Evolutionary conservation across 2,888 invertebrate species (phyloP), one percentile per base, ranked within the genome.

Genomic region (Himalopsyche tibetana): DNA sequence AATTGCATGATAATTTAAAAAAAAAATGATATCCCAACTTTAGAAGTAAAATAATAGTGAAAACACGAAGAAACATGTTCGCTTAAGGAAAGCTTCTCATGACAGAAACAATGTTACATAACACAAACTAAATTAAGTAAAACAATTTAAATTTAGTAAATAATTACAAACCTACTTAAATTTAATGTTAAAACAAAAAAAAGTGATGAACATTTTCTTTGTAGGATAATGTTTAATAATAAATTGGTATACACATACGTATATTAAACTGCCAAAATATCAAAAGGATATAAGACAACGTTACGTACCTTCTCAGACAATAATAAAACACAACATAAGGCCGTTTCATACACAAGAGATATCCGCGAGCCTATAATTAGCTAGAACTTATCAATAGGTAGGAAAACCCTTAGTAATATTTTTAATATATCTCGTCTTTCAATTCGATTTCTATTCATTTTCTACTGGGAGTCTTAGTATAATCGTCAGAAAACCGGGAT

Each of bases 351-450:
- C 6, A 63, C 63, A 63, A 63, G 11, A 19, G 6, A 19, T 28
- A 19, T 28, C 63, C 6, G 28, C 19, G 6, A 19, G 8, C 19
- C 19, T 63, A 19, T 63, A 0, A 63, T 63, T 63, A 19, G 63
- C 63, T 15, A 5, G 6, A 19, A 28, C 2, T 5, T 63, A 19
- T 63, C 19, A 63, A 63, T 8, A 19, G 6, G 9, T 6, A 11
- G 63, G 63, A 63, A 63, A 11, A 63, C 63, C 19, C 11, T 19
- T 0, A 51, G 15, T 63, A 9, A 63, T 63, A 63, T 6, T 63
- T 19, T 45, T 45, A 11, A 56, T 56, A 55, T 19, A 40, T 40
- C 81, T 12, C 82, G 51, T 55, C 82, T 45, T 82, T 82, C 55
- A 36, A 11, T 45, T 82, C 82, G n/a, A 51, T 5, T 82, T 51